A percentile compares a stretch with the other conserved stretches of the same genome.
These are phyloP conservation scores for Atherinosoma microstoma DNA, from an alignment of 2,797 vertebrate genomes.

Conservation along the genomic window DNA sequence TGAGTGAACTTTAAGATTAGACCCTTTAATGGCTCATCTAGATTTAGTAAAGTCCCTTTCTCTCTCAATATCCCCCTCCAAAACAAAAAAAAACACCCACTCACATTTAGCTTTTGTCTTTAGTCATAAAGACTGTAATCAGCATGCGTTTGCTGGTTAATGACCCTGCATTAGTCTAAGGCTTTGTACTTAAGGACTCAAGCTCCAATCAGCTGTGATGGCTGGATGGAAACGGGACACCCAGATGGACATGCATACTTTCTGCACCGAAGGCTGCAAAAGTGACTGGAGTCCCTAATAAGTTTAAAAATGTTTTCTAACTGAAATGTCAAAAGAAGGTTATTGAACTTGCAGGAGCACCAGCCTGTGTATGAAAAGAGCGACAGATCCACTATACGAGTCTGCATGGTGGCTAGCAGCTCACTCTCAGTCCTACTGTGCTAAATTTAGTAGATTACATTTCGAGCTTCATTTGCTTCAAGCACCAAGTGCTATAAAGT, in stretches of 20 bases:
- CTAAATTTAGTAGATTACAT: background rate
- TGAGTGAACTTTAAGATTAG: conserved; percentile 18
- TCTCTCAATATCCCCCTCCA: background rate
- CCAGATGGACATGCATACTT: background rate
- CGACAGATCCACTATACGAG: background rate
- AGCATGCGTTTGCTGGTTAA: conserved; percentile 14
- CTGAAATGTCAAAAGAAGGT: background rate
- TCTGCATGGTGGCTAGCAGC: background rate
- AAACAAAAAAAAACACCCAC: conserved; percentile 1
- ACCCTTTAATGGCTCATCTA: conserved; percentile 16
- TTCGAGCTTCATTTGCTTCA: background rate
- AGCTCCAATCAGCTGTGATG: background rate
- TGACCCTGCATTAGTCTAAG: background rate
- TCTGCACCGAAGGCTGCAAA: background rate
- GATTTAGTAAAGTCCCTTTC: conserved; percentile 21
- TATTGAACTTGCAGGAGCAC: background rate
- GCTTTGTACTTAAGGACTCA: background rate
- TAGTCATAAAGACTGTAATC: conserved; percentile 13
- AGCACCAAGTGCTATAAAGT: background rate
- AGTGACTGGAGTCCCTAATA: background rate
- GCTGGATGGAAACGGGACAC: background rate
- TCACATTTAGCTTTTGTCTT: conserved; percentile 15
- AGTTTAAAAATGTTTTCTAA: background rate
- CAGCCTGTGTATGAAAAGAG: background rate
- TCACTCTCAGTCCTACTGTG: background rate